Percentiles rank a stretch among this genome's conserved stretches.
phyloP scores from a whole-genome alignment of 2,888 invertebrate species.

The Eueremaeus valkanovi region DNA sequence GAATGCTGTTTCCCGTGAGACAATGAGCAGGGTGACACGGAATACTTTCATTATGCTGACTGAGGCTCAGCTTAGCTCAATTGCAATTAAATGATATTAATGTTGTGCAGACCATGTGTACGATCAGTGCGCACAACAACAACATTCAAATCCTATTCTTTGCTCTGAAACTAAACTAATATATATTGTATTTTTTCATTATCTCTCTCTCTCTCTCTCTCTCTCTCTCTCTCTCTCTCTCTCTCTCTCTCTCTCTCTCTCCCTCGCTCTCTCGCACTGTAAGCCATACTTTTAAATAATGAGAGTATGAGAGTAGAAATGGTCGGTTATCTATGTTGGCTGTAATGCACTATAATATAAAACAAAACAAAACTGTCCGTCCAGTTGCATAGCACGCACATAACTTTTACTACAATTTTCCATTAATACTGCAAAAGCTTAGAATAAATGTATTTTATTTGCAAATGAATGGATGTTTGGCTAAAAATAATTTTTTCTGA shows the following conservation, averaged over 20 bases:
- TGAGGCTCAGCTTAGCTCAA: background rate
- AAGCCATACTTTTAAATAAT: background rate
- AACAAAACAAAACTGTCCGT: background rate
- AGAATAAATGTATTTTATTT: slow-evolving; percentile 17
- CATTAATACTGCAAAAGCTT: background rate
- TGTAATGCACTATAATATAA: background rate
- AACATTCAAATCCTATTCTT: slow-evolving; percentile 15
- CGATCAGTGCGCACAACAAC: background rate
- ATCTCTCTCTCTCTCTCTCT: background rate
- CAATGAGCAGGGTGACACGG: slow-evolving; percentile 27
- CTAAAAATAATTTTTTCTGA: too few species aligned
- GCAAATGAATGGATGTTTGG: slow-evolving; percentile 6
- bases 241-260: background rate
- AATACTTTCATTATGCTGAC: slow-evolving; percentile 20
- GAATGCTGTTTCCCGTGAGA: slow-evolving; percentile 26
- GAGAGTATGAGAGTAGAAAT: background rate
- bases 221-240: background rate
- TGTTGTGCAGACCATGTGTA: background rate
- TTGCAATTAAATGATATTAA: slow-evolving; percentile 31
- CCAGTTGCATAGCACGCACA: background rate
- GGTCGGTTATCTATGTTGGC: background rate
- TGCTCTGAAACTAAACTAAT: background rate
- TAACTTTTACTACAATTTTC: background rate
- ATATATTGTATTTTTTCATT: slow-evolving; percentile 10
- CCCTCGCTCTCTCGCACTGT: background rate